phyloP scores from a whole-genome alignment of 1,140 invertebrate species.

The Ruditapes philippinarum region DNA sequence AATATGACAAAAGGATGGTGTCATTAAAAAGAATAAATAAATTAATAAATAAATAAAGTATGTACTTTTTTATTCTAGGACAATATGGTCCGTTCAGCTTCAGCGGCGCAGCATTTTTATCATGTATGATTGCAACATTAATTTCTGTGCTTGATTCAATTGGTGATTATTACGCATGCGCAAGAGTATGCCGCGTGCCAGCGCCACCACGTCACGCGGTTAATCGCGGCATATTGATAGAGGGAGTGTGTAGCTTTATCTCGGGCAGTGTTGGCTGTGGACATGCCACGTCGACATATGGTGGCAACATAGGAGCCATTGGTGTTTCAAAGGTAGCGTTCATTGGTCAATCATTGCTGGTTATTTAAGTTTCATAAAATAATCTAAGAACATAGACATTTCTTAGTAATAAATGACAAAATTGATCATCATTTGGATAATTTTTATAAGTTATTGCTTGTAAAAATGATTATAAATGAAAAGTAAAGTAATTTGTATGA shows the following conservation, averaged over 20 bases:
- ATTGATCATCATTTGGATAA: too few species aligned
- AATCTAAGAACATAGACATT: too few species aligned
- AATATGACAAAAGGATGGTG: too few species aligned
- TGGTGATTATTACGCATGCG: slow-evolving; percentile 75
- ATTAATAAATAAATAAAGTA: too few species aligned
- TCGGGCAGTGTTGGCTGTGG: slow-evolving; percentile 94
- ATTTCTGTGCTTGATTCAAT: slow-evolving; percentile 77
- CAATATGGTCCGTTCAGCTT: slow-evolving; percentile 70
- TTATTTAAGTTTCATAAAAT: too few species aligned
- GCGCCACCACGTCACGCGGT: slow-evolving; percentile 63
- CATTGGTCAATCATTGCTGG: too few species aligned
- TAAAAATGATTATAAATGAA: too few species aligned
- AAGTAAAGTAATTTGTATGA: too few species aligned
- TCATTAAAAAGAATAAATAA: too few species aligned
- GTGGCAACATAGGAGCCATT: slow-evolving; percentile 96
- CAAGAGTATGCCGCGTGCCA: slow-evolving; percentile 50
- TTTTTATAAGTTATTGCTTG: too few species aligned
- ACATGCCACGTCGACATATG: slow-evolving; percentile 94
- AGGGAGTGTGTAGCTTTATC: slow-evolving; percentile 87
- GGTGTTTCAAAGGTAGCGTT: slow-evolving; percentile 89
- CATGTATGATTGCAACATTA: slow-evolving; percentile 69
- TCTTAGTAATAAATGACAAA: too few species aligned
- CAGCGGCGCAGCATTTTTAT: slow-evolving; percentile 58
- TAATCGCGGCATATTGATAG: slow-evolving; percentile 46
- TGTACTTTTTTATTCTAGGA: too few species aligned